These are phyloP conservation scores for Lepidocyrtinus sp. DNA, from an alignment of 2,888 invertebrate species.

Conservation along the genomic window DNA sequence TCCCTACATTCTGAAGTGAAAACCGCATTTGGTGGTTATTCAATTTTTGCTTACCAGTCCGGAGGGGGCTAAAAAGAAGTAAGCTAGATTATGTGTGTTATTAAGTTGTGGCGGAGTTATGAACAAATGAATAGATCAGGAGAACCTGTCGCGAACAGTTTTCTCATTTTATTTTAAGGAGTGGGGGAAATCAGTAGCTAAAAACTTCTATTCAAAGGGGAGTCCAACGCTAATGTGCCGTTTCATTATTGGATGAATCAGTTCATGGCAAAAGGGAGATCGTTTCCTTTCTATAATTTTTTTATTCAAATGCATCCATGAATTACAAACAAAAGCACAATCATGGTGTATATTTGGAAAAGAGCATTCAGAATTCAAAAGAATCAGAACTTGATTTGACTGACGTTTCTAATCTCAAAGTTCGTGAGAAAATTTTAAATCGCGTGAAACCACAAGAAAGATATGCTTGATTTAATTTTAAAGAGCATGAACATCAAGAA, in stretches of 20 bases:
- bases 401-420: conserved; percentile 1
- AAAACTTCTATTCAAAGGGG: neutral
- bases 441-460: too few species aligned
- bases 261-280: neutral
- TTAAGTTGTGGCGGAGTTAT: neutral
- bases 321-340: neutral
- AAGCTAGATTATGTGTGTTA: neutral
- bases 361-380: conserved; percentile 37
- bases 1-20: too few species aligned
- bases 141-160: neutral
- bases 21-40: neutral
- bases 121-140: neutral
- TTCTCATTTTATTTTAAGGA: neutral
- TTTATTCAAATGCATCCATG: neutral
- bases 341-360: neutral
- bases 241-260: neutral
- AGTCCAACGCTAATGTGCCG: neutral
- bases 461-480: too few species aligned
- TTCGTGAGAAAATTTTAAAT: neutral
- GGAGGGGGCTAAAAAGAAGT: neutral
- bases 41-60: neutral
- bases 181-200: neutral
- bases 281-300: neutral
- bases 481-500: too few species aligned
- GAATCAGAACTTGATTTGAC: conserved; percentile 36